A percentile compares a stretch with the other conserved stretches of the same genome.
These are phyloP conservation scores for Manis javanica DNA, from an alignment of 2,797 vertebrate species.

Conservation along the genomic window DNA sequence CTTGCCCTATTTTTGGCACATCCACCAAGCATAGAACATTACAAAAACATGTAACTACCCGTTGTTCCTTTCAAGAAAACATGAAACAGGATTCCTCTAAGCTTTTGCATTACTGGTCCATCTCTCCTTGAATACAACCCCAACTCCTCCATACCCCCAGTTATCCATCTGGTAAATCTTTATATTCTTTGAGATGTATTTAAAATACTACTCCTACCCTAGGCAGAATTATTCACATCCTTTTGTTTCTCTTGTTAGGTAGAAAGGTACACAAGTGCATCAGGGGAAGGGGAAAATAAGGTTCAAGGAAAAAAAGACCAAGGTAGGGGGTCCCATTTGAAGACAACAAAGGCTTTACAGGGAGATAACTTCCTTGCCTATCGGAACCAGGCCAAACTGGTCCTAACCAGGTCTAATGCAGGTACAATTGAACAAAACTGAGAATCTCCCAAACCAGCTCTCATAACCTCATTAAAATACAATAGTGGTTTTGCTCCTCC, in stretches of 20 bases:
- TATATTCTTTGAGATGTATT: background rate
- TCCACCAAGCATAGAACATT: background rate
- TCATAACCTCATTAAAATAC: no score
- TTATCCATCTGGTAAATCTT: background rate
- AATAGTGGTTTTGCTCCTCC: no score
- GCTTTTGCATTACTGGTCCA: background rate
- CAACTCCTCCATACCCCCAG: background rate
- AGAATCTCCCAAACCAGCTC: no score
- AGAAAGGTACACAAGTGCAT: no score
- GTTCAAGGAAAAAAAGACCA: no score
- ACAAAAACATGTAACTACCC: background rate
- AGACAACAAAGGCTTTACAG: no score
- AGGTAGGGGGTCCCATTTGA: no score
- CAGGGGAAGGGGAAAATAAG: no score
- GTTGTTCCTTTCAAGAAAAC: background rate
- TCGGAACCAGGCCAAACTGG: no score
- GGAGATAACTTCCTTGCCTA: no score
- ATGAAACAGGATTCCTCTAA: background rate
- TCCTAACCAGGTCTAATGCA: no score
- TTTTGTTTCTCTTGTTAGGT: background rate
- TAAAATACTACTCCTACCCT: background rate
- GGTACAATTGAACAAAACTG: no score
- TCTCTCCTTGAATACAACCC: background rate
- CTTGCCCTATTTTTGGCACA: background rate
- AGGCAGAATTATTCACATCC: constrained; percentile 2